Evolutionary conservation across 2,113 vertebrate species (phyloP).

Genomic region (Cyanistes caeruleus): DNA sequence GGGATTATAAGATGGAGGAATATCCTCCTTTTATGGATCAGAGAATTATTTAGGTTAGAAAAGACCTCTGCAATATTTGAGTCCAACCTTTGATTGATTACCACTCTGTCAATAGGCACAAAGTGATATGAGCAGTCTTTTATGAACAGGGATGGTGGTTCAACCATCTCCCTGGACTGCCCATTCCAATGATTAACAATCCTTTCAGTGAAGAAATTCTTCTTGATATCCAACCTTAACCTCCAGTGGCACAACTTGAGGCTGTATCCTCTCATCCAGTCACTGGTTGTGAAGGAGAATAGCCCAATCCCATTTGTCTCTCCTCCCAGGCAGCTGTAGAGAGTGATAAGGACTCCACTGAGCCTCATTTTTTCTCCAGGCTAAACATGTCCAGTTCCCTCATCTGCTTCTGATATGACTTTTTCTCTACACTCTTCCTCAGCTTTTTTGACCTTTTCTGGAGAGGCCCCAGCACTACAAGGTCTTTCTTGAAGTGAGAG

Average conservation of each 20-base stretch:
- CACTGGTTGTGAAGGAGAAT: neutral
- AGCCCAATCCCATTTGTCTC: neutral
- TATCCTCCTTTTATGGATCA: neutral
- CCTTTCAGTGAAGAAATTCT: neutral
- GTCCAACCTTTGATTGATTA: neutral
- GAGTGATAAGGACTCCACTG: no score
- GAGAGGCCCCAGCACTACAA: neutral
- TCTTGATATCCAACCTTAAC: neutral
- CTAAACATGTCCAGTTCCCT: neutral
- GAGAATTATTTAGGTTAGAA: neutral
- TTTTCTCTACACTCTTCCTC: neutral
- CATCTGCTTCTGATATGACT: neutral
- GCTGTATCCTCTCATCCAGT: neutral
- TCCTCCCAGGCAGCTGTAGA: neutral
- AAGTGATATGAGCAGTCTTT: neutral
- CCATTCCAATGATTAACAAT: neutral
- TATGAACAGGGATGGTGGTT: neutral
- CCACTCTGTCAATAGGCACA: neutral
- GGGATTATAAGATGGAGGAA: neutral
- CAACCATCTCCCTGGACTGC: neutral
- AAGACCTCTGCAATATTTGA: fast-evolving
- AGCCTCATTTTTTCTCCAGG: neutral
- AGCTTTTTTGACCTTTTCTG: neutral
- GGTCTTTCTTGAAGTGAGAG: neutral
- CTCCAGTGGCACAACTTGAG: neutral